Percentiles rank a stretch among this genome's conserved stretches.
These are phyloP conservation scores for Philaenus spumarius DNA, from an alignment of 1,140 invertebrate genomes.

Conservation along the genomic window DNA sequence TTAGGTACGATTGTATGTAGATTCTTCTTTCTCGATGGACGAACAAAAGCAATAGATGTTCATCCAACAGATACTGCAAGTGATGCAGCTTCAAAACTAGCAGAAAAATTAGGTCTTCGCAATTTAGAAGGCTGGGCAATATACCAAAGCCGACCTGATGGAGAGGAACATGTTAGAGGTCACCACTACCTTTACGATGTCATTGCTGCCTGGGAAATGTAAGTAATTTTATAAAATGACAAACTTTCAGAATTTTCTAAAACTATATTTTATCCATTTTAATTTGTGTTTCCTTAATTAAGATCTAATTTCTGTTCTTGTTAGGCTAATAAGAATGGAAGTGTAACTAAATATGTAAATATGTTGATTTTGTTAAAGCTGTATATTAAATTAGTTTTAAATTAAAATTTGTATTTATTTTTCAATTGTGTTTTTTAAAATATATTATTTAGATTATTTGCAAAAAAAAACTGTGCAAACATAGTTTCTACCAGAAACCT, in stretches of 20 bases:
- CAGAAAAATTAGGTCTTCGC: constrained; percentile 78
- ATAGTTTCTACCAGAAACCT: no score
- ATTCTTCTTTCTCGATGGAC: constrained; percentile 91
- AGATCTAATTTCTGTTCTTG: no score
- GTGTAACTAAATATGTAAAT: no score
- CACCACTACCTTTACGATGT: constrained; percentile 93
- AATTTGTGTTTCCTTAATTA: no score
- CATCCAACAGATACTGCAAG: constrained; percentile 90
- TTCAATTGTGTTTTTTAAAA: no score
- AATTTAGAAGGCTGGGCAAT: constrained; percentile 91
- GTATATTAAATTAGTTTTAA: no score
- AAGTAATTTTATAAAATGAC: constrained; percentile 35
- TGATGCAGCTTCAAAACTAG: constrained; percentile 81
- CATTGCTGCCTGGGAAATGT: constrained; percentile 89
- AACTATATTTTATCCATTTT: no score
- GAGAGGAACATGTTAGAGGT: constrained; percentile 85
- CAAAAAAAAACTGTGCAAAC: no score
- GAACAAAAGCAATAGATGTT: constrained; percentile 92
- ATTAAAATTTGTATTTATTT: no score
- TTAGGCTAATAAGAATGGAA: no score
- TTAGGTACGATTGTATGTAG: constrained; percentile 89
- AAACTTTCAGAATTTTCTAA: no score
- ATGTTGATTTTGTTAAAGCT: constrained; percentile 15
- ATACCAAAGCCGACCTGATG: constrained; percentile 75
- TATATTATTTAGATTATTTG: no score